A percentile compares a stretch with the other conserved stretches of the same genome.
Conservation (phyloP, 2,888 invertebrate species). For the Linnaemya tessellans region DNA sequence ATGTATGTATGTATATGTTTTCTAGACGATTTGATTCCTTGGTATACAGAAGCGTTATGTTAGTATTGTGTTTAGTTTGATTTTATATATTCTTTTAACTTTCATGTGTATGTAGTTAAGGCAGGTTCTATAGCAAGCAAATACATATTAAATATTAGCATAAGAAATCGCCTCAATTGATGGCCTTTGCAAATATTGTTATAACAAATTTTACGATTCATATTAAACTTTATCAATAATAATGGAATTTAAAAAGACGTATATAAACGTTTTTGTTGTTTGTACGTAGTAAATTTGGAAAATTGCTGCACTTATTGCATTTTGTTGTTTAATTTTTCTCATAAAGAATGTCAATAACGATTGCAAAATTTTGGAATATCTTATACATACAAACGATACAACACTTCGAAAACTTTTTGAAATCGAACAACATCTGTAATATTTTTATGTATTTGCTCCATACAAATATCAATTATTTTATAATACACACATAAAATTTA, state of each 20-base stretch:
- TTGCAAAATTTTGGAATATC: no score
- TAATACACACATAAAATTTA: slow-evolving; percentile 36
- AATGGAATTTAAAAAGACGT: no score
- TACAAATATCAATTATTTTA: slow-evolving; percentile 60
- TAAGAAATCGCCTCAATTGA: slow-evolving; percentile 32
- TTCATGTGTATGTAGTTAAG: slow-evolving; percentile 27
- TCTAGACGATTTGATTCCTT: neutral
- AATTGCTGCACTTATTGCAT: no score
- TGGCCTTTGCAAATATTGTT: slow-evolving; percentile 52
- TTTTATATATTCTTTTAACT: neutral
- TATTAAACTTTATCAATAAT: slow-evolving; percentile 6
- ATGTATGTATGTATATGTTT: neutral
- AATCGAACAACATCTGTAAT: neutral
- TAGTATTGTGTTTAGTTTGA: slow-evolving; percentile 1
- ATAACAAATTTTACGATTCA: slow-evolving; percentile 37
- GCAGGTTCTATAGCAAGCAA: slow-evolving; percentile 30
- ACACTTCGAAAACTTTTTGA: no score
- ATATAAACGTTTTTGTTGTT: no score
- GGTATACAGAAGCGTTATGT: neutral
- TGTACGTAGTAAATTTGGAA: no score
- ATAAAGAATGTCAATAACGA: no score
- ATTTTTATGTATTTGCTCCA: slow-evolving; percentile 26
- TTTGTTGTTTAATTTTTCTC: no score
- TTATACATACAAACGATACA: no score
- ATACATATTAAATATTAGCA: slow-evolving; percentile 31